Conservation (phyloP, 30 jellyfish, hydroid and myxozoan species). For the Turritopsis rubra region DNA sequence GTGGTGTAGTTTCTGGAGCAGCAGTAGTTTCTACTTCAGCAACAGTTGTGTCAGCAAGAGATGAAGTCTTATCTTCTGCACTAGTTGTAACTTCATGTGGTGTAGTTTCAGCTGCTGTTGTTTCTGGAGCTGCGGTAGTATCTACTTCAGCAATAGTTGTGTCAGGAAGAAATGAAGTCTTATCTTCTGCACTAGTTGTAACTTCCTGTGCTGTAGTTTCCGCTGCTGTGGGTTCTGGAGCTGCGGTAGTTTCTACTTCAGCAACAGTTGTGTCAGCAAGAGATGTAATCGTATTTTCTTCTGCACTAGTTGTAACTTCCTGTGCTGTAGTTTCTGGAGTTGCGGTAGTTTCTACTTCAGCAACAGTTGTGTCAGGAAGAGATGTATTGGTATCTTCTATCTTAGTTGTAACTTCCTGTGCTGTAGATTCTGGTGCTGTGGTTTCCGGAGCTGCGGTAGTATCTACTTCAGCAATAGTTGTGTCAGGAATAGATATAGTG, state of each 20-base stretch:
- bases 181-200: neutral
- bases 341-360: neutral
- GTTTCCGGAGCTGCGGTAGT: constrained; percentile 7
- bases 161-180: neutral
- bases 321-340: neutral
- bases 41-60: neutral
- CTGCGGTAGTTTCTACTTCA: neutral
- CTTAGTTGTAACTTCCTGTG: neutral
- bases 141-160: neutral
- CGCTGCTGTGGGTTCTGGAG: neutral
- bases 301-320: no score
- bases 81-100: neutral
- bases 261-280: neutral
- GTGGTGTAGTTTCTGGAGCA: neutral
- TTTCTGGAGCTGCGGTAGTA: neutral
- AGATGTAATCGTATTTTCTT: neutral
- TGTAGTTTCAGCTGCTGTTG: neutral
- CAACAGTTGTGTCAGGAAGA: constrained; percentile 1
- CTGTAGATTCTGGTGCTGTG: neutral
- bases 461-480: neutral
- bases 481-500: neutral
- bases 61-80: neutral
- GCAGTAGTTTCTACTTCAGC: neutral
- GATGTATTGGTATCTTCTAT: neutral
- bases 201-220: neutral